Conservation (phyloP, 1,140 invertebrate species). For the Dinoponera quadriceps region DNA sequence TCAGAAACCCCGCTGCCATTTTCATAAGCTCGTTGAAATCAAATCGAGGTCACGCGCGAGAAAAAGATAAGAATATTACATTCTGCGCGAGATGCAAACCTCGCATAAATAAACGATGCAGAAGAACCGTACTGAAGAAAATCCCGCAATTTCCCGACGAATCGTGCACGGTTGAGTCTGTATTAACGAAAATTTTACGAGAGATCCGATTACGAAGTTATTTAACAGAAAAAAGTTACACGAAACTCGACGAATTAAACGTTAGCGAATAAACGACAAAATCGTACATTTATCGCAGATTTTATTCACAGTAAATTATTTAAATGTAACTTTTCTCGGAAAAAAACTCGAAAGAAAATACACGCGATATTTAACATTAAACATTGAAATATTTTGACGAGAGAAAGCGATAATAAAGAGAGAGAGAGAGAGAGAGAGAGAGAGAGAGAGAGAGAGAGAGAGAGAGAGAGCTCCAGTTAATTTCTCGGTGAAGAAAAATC, state of each 20-base stretch:
- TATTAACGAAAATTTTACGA: not conserved
- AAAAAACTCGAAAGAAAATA: too few relatives aligned
- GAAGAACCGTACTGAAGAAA: conserved; percentile 1
- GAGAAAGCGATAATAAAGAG: not conserved
- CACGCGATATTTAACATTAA: too few relatives aligned
- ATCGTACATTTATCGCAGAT: too few relatives aligned
- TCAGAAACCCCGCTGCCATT: conserved; percentile 64
- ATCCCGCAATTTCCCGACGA: not conserved
- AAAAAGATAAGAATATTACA: conserved; percentile 36
- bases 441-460: too few relatives aligned
- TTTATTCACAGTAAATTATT: too few relatives aligned
- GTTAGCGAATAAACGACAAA: too few relatives aligned
- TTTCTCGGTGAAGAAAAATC: not conserved
- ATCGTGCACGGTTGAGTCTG: not conserved
- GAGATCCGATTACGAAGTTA: too few relatives aligned
- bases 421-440: not conserved
- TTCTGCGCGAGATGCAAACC: conserved; percentile 6
- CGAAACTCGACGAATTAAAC: too few relatives aligned
- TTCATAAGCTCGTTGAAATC: conserved; percentile 69
- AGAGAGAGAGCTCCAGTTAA: not conserved
- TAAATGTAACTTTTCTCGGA: too few relatives aligned
- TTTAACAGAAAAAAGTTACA: too few relatives aligned
- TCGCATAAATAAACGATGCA: conserved; percentile 19
- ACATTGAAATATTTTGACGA: too few relatives aligned
- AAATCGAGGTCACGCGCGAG: conserved; percentile 53